Conservation (phyloP, 92 coral and sea anemone species). For the Zoanthus solanderi region DNA sequence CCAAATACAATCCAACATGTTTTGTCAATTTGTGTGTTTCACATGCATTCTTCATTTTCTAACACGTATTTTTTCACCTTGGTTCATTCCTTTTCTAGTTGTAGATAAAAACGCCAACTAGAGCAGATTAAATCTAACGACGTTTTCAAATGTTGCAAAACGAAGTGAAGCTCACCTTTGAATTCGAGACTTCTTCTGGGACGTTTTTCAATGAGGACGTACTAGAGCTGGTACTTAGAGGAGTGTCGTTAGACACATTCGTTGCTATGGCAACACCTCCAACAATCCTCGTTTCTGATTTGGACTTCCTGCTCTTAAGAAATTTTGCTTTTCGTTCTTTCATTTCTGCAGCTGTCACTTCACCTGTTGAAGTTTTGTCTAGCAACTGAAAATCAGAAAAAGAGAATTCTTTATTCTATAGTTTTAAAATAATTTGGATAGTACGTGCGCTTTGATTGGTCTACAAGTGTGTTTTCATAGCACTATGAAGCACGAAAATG, state of each 20-base stretch:
- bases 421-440: background rate
- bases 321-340: constrained; percentile 72
- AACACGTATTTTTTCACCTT: too few relatives aligned
- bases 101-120: too few relatives aligned
- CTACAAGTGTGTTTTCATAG: too few relatives aligned
- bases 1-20: too few relatives aligned
- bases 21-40: too few relatives aligned
- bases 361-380: constrained; percentile 37
- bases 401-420: background rate
- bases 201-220: constrained; percentile 63
- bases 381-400: constrained; percentile 4
- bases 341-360: constrained; percentile 62
- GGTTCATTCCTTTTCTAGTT: too few relatives aligned
- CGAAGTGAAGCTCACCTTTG: constrained; percentile 8
- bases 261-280: constrained; percentile 97
- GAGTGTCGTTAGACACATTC: constrained; percentile 53
- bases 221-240: constrained; percentile 83
- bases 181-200: background rate
- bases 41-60: too few relatives aligned
- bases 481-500: too few relatives aligned
- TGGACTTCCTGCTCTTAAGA: constrained; percentile 75
- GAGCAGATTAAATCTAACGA: too few relatives aligned
- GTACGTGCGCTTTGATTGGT: too few relatives aligned
- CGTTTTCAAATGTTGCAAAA: too few relatives aligned
- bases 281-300: constrained; percentile 91